Percentiles rank a stretch among this genome's conserved stretches.
Conservation (phyloP, 1,140 invertebrate species). For the Zaprionus davidi region DNA sequence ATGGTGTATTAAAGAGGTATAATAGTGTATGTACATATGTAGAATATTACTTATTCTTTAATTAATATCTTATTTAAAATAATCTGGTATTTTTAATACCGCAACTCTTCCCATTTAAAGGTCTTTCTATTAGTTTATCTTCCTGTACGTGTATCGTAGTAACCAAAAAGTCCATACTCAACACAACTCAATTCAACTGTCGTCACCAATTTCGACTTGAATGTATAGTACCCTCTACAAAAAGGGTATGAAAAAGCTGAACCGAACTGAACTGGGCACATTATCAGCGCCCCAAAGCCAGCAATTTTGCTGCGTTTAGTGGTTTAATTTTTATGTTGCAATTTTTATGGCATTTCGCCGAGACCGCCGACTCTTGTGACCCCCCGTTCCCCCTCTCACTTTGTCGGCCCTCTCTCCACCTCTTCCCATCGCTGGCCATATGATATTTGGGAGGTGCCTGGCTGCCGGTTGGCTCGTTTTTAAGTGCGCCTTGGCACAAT, state of each 20-base stretch:
- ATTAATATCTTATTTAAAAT: too few species aligned
- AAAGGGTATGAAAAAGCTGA: slow-evolving; percentile 16
- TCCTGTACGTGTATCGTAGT: too few species aligned
- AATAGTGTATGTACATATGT: background rate
- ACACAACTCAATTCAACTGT: background rate
- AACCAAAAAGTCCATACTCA: background rate
- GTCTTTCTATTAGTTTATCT: background rate
- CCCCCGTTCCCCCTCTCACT: background rate
- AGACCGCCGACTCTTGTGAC: slow-evolving; percentile 23
- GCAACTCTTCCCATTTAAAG: background rate
- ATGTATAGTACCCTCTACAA: background rate
- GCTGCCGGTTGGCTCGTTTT: slow-evolving; percentile 45
- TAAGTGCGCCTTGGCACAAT: slow-evolving; percentile 74
- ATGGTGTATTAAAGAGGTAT: too few species aligned
- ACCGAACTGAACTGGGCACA: slow-evolving; percentile 36
- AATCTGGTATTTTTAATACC: background rate
- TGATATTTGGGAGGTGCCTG: slow-evolving; percentile 21
- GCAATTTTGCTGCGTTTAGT: slow-evolving; percentile 73
- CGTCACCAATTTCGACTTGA: background rate
- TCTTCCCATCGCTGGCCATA: slow-evolving; percentile 20
- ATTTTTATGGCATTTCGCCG: slow-evolving; percentile 63
- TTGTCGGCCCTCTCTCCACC: slow-evolving; percentile 9
- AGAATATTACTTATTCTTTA: background rate
- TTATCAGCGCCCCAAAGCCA: slow-evolving; percentile 36
- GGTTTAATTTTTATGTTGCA: slow-evolving; percentile 79